Evolutionary conservation across 1,140 invertebrate genomes (phyloP).

Genomic region (Drosophila elegans): DNA sequence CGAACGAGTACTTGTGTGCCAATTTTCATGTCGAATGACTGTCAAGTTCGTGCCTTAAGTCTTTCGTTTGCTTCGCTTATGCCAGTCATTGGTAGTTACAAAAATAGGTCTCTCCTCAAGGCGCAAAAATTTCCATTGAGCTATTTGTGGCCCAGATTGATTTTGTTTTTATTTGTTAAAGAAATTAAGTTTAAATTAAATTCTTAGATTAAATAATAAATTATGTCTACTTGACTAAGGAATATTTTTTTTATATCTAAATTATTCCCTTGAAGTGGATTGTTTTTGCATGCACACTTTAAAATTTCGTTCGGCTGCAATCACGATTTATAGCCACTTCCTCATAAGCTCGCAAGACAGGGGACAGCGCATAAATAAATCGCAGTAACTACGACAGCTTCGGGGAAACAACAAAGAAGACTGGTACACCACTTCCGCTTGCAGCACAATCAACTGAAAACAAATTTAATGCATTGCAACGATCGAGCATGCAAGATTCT

Average conservation of each 20-base stretch:
- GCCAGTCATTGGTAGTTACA: constrained; percentile 29
- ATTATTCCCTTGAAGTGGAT: constrained; percentile 11
- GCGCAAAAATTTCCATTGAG: constrained; percentile 9
- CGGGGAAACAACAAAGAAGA: constrained; percentile 52
- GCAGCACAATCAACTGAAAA: constrained; percentile 31
- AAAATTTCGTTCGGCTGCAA: constrained; percentile 29
- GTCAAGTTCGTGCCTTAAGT: constrained; percentile 68
- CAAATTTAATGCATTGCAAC: constrained; percentile 13
- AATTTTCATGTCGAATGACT: constrained; percentile 61
- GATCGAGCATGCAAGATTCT: neutral
- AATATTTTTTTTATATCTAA: neutral
- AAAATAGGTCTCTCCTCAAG: constrained; percentile 22
- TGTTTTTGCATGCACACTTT: constrained; percentile 20
- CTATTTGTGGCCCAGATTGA: neutral
- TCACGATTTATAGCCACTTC: constrained; percentile 64
- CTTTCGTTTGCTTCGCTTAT: constrained; percentile 29
- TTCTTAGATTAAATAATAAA: no score
- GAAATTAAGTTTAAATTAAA: no score
- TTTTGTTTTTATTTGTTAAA: neutral
- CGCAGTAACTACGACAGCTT: constrained; percentile 41
- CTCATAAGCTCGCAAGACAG: constrained; percentile 41
- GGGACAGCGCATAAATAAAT: constrained; percentile 59
- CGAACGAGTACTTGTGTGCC: constrained; percentile 15
- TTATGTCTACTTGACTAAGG: no score
- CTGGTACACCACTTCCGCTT: constrained; percentile 73